These are phyloP conservation scores for Pachypanchax playfairii DNA, from an alignment of 2,113 vertebrate genomes.

Conservation along the genomic window DNA sequence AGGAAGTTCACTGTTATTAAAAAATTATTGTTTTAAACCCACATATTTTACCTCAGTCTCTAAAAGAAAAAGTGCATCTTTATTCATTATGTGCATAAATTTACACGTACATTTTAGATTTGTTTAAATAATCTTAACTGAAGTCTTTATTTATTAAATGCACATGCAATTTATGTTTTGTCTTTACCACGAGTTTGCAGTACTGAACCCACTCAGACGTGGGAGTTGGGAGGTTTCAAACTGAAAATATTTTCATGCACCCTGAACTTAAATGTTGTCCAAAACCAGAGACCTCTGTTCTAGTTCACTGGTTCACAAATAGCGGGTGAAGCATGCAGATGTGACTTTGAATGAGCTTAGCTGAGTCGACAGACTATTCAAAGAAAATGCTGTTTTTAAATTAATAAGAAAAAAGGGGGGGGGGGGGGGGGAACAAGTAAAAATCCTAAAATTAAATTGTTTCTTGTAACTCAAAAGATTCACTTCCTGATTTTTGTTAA, in stretches of 20 bases:
- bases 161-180: neutral
- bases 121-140: no score
- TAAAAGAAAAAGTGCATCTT: no score
- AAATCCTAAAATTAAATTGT: slow-evolving; percentile 1
- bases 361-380: slow-evolving; percentile 11
- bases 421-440: neutral
- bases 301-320: slow-evolving; percentile 36
- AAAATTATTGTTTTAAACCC: no score
- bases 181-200: neutral
- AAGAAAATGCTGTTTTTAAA: slow-evolving; percentile 15
- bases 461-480: slow-evolving; percentile 50
- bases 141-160: no score
- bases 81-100: no score
- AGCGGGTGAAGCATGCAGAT: slow-evolving; percentile 9
- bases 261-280: slow-evolving; percentile 7
- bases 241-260: neutral
- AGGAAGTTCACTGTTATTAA: no score
- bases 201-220: neutral
- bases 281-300: slow-evolving; percentile 27
- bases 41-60: no score
- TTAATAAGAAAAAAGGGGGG: slow-evolving; percentile 2
- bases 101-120: no score
- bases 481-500: slow-evolving; percentile 58
- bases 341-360: neutral
- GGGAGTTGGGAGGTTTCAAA: neutral